Evolutionary conservation across 2,797 vertebrate genomes (phyloP), one percentile per base, ranked within the genome.

Genomic region (Cyclopterus lumpus): DNA sequence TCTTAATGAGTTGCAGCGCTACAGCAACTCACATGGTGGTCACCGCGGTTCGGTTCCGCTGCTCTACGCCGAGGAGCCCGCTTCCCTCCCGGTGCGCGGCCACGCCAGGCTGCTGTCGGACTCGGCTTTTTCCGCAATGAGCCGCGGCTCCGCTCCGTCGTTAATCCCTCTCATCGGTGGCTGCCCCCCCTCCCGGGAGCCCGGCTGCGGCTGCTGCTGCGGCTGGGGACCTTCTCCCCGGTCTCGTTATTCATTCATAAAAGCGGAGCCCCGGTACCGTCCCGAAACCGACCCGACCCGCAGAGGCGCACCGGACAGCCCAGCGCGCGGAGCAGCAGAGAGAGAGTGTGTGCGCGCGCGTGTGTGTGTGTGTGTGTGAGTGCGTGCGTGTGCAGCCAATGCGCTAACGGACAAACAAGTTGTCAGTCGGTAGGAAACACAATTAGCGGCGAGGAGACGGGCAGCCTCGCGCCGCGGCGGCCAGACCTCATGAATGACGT

Each of bases 1-100:
- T 6, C 7, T 63, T 46, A 58, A 73, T 67, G 85, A 90, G 81
- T 85, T 85, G 75, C 79, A 81, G 72, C 81, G 75, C 36, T n/a
- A 60, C 57, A 76, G 68, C 67, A 91, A 94, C 95, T 95, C 93
- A 95, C 95, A 95, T 93, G 71, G 91, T 93, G 90, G 82, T 88
- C 79, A 70, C 79, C 82, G 83, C 86, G 90, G 88, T 84, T 48
- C 81, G 44, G 74, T 68, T 79, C 78, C 71, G 84, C 86, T 76
- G 84, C 84, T 91, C 85, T 79, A 53, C 75, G 92, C 89, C 83
- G 59, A 74, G 77, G 86, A 93, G 92, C 91, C 88, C 88, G 93
- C 88, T 82, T 49, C 81, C 84, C 86, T 84, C 90, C 72, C 92
- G 75, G 90, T 82, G 87, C 91, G 88, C 82, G 14, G 91, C 88